These are phyloP conservation scores for Arrhamphus sclerolepis DNA, from an alignment of 2,797 vertebrate species.

Conservation along the genomic window DNA sequence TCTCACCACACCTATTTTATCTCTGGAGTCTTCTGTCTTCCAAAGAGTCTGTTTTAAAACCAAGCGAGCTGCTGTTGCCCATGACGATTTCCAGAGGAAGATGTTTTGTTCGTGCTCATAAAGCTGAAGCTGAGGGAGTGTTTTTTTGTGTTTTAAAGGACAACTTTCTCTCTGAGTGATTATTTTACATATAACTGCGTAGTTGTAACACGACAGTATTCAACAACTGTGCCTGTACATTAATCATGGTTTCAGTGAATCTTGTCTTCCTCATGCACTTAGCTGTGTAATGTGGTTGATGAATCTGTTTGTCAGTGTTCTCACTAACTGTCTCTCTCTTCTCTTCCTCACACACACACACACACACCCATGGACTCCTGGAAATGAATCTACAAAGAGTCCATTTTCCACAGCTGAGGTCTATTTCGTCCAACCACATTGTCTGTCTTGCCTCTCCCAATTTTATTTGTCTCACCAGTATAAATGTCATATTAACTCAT, in stretches of 20 bases:
- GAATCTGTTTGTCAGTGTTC: slow-evolving; percentile 7
- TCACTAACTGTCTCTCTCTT: neutral
- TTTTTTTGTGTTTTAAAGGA: too few relatives aligned
- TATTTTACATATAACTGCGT: too few relatives aligned
- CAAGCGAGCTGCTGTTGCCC: too few relatives aligned
- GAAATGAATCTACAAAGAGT: slow-evolving; percentile 29
- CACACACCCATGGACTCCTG: neutral
- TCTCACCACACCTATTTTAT: too few relatives aligned
- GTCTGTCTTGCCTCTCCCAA: slow-evolving; percentile 5
- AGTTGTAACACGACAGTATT: too few relatives aligned
- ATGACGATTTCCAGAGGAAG: too few relatives aligned
- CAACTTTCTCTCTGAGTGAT: too few relatives aligned
- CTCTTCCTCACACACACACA: neutral
- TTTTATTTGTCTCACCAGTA: slow-evolving; percentile 16
- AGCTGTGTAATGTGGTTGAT: slow-evolving; percentile 12
- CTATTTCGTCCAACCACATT: slow-evolving; percentile 14
- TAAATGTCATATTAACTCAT: slow-evolving; percentile 10
- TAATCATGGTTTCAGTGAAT: neutral
- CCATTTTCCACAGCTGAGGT: slow-evolving; percentile 27
- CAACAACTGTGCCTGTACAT: neutral
- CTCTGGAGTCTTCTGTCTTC: too few relatives aligned
- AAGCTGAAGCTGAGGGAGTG: too few relatives aligned
- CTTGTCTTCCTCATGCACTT: too few relatives aligned
- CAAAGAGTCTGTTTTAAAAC: too few relatives aligned
- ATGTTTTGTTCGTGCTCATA: too few relatives aligned